Evolutionary conservation across 1,140 invertebrate species (phyloP).

Genomic region (Eubasilissa regina): DNA sequence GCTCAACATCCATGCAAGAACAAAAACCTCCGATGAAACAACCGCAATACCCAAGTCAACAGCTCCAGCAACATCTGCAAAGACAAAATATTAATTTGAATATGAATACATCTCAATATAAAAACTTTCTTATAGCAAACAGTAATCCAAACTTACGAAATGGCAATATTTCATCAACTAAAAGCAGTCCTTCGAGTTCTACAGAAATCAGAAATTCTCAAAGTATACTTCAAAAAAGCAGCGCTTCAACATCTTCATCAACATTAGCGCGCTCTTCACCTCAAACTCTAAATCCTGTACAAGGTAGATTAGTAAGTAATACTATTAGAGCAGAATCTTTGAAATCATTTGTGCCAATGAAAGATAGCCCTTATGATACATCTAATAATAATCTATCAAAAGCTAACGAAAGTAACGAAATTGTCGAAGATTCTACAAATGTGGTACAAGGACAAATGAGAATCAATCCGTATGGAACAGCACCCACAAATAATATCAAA

Average conservation of each 20-base stretch:
- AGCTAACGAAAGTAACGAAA: slow-evolving; percentile 61
- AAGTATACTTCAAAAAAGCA: slow-evolving; percentile 24
- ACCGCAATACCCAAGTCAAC: slow-evolving; percentile 63
- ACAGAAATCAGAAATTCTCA: slow-evolving; percentile 46
- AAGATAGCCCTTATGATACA: slow-evolving; percentile 73
- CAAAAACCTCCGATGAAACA: not conserved
- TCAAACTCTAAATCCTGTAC: slow-evolving; percentile 61
- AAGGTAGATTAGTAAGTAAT: slow-evolving; percentile 36
- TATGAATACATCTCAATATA: slow-evolving; percentile 6
- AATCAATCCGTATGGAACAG: slow-evolving; percentile 66
- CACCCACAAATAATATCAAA: slow-evolving; percentile 37
- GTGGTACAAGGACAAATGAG: slow-evolving; percentile 72
- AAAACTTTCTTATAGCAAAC: slow-evolving; percentile 19
- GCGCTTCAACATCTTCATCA: slow-evolving; percentile 55
- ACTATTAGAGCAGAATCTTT: slow-evolving; percentile 6
- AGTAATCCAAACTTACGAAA: slow-evolving; percentile 40
- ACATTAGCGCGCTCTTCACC: slow-evolving; percentile 63
- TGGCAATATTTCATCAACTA: slow-evolving; percentile 39
- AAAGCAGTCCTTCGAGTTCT: slow-evolving; percentile 38
- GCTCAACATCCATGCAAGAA: slow-evolving; percentile 62
- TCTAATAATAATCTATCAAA: slow-evolving; percentile 60
- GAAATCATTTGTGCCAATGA: slow-evolving; percentile 68
- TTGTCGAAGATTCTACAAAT: slow-evolving; percentile 68
- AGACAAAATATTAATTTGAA: slow-evolving; percentile 61
- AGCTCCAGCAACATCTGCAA: slow-evolving; percentile 60